Percentiles rank a stretch among this genome's conserved stretches.
Evolutionary conservation across 1,140 invertebrate species (phyloP).

Genomic region (Lysiphlebus fabarum): DNA sequence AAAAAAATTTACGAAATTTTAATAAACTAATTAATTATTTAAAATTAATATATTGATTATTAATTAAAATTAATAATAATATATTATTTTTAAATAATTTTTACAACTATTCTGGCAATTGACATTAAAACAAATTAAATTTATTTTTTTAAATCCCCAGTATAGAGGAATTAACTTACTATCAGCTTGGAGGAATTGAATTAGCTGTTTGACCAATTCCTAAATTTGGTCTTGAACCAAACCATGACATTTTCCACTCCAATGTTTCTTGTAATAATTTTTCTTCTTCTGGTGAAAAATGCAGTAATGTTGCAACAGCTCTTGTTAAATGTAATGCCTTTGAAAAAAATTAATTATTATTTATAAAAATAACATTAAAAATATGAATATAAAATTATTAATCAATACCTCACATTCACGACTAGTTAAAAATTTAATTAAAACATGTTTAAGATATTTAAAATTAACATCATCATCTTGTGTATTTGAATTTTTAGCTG

Average conservation of each 20-base stretch:
- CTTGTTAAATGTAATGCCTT: constrained; percentile 85
- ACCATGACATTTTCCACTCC: constrained; percentile 87
- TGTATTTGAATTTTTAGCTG: constrained; percentile 38
- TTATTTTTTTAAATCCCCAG: no score
- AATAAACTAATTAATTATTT: no score
- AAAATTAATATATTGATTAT: no score
- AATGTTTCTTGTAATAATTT: constrained; percentile 80
- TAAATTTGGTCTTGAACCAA: constrained; percentile 65
- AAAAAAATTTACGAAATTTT: no score
- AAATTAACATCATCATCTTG: constrained; percentile 75
- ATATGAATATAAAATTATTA: neutral
- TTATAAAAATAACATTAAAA: neutral
- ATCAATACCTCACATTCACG: constrained; percentile 70
- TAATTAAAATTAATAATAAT: no score
- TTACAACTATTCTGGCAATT: no score
- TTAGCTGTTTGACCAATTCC: constrained; percentile 60
- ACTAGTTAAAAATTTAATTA: constrained; percentile 88
- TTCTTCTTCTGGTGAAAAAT: constrained; percentile 84
- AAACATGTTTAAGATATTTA: constrained; percentile 87
- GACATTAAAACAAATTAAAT: no score
- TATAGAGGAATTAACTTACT: constrained; percentile 23
- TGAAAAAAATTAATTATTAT: constrained; percentile 39
- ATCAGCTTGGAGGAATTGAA: constrained; percentile 59
- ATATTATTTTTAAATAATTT: no score
- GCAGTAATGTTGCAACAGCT: constrained; percentile 79